Base-by-base conservation (phyloP, 2,113 vertebrate genomes). In the Chelonoidis abingdonii region DNA sequence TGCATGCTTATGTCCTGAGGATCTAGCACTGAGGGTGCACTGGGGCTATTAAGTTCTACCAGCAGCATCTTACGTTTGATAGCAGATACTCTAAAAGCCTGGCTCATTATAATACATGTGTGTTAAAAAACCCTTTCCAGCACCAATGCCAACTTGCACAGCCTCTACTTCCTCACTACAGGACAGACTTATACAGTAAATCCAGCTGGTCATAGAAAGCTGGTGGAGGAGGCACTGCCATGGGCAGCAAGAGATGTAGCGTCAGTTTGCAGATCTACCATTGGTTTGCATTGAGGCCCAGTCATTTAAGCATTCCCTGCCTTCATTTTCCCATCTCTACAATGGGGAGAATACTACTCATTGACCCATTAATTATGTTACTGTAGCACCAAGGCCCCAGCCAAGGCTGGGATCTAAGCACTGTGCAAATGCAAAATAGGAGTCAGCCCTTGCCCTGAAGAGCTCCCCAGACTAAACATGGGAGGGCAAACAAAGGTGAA, bases 171-270 rank as follows among this genome's bases (percentile, higher is more conserved):
- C 7, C 38, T 27, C 31, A 8, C 31, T 87, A 7, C 24, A 88
- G n/a, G 54, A 31, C 22, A 72, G n/a, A 1, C 65, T 92, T 82
- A 52, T 29, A 0, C 1, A 1, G 53, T 29, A 65, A 72, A 69
- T 6, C 4, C 59, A 80, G 44, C 22, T 22, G 38, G 50, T 38
- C 24, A 31, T 38, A 81, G 53, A 80, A 14, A 76, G 38, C 72
- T 24, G 1, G 49, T 6, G 1, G 3, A 38, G 1, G 4, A 8
- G 69, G 57, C 21, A 3, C 0, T 0, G 24, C 56, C 59, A 65
- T 3, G 52, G 57, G 1, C 3, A 13, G 22, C 9, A 35, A 44
- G 17, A 29, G 2, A 16, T 29, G 2, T 13, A 14, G 6, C 65
- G 31, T 47, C 22, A 1, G 22, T 35, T 59, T 14, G 31, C 41